Base-by-base conservation (phyloP, 2,113 vertebrate genomes). In the Pungitius pungitius region DNA sequence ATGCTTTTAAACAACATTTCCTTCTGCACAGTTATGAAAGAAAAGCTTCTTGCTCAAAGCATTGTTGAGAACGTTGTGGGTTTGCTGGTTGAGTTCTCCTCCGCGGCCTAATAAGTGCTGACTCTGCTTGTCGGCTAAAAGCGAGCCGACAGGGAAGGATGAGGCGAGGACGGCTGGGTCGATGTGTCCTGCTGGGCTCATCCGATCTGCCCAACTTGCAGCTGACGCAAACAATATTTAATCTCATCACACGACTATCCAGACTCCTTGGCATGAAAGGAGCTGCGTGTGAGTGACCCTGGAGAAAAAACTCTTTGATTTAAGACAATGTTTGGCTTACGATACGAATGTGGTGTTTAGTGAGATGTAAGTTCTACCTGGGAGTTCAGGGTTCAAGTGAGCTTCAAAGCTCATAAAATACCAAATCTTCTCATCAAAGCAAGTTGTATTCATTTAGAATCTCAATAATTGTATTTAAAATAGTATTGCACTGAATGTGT, bases 171-270 rank as follows among this genome's bases (percentile, higher is more conserved):
- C 79, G 74, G 52, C 55, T 52, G 62, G 65, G 73, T 85, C 58
- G 33, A 79, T 84, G 81, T 75, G 73, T 70, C 74, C 83, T 65
- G 58, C 77, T 66, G 43, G 54, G 47, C 78, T 84, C 75, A 17
- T 80, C 67, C 30, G 43, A 20, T 80, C 67, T 26, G 43, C 68
- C 55, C 52, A 30, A 59, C 40, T 64, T 77, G 60, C 55, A 52
- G 80, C 85, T 88, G 80, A 84, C 68, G 55, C 57, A 11, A 54
- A 73, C 73, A 85, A 73, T 86, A 83, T 87, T 74, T 85, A 75
- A 89, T 70, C 26, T 67, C 45, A 71, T 77, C 45, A 30, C 20
- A 10, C 54, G 27, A 66, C 7, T 52, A 11, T 59, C 39, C 27
- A 37, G 35, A 63, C 65, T 7, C 61, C 39, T 51, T 52, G 18